phyloP scores from a whole-genome alignment of 2,797 vertebrate genomes.

The Arvicola amphibius region DNA sequence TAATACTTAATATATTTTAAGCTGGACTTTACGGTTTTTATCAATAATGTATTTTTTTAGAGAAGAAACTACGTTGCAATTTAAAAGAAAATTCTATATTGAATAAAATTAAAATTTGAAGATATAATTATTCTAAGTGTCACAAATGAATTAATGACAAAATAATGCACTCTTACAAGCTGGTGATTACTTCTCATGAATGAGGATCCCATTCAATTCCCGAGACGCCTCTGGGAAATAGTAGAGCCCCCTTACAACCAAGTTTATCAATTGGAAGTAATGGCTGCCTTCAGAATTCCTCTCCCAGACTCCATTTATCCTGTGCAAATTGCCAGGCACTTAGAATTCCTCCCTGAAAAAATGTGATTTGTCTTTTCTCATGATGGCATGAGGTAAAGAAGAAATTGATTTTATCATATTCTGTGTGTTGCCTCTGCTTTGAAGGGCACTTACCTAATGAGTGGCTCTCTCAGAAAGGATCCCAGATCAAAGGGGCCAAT shows the following conservation, averaged over 20 bases:
- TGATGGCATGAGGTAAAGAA: constrained; percentile 67
- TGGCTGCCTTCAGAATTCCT: constrained; percentile 41
- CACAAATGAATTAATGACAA: not conserved
- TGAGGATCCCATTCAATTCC: constrained; percentile 9
- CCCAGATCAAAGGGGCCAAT: constrained; percentile 76
- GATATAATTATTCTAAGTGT: not conserved
- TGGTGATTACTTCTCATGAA: constrained; percentile 55
- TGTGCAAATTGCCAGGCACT: constrained; percentile 68
- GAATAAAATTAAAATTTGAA: constrained; percentile 39
- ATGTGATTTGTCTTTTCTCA: constrained; percentile 73
- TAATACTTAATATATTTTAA: constrained; percentile 29
- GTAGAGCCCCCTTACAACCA: constrained; percentile 67
- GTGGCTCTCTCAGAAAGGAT: constrained; percentile 74
- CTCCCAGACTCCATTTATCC: constrained; percentile 69
- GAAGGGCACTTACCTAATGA: constrained; percentile 75
- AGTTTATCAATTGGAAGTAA: constrained; percentile 83
- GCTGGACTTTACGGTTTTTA: not conserved
- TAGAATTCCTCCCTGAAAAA: constrained; percentile 71
- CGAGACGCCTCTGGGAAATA: constrained; percentile 70
- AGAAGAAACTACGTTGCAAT: constrained; percentile 6
- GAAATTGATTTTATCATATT: constrained; percentile 75
- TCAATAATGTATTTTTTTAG: constrained; percentile 5
- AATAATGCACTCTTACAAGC: not conserved
- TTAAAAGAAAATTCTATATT: constrained; percentile 38
- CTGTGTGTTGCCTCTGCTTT: constrained; percentile 67